These are phyloP conservation scores for Eumerus sabulonum DNA, from an alignment of 2,888 invertebrate species.

Conservation along the genomic window DNA sequence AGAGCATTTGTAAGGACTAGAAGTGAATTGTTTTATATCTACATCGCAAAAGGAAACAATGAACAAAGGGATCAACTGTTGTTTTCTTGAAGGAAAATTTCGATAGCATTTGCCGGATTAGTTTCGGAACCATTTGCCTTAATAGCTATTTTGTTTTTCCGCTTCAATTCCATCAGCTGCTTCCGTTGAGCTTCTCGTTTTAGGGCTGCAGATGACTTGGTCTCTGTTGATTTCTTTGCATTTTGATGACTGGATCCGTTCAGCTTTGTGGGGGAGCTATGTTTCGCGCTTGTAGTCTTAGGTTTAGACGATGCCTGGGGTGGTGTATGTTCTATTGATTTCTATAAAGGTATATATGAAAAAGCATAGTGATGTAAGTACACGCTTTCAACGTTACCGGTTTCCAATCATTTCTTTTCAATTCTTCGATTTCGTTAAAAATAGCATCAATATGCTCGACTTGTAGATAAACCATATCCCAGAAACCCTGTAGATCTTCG, in stretches of 20 bases:
- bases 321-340: slow-evolving; percentile 59
- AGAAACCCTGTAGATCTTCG: slow-evolving; percentile 96
- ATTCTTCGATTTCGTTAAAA: slow-evolving; percentile 84
- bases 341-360: slow-evolving; percentile 68
- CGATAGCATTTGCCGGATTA: slow-evolving; percentile 59
- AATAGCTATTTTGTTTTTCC: slow-evolving; percentile 76
- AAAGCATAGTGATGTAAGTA: no score
- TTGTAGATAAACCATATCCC: slow-evolving; percentile 98
- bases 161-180: slow-evolving; percentile 85
- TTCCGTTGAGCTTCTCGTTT: slow-evolving; percentile 87
- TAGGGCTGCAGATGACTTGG: slow-evolving; percentile 79
- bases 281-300: slow-evolving; percentile 69
- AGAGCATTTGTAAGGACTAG: slow-evolving; percentile 56
- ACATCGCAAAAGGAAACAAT: slow-evolving; percentile 27
- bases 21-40: slow-evolving; percentile 59
- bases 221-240: slow-evolving; percentile 70
- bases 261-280: not conserved
- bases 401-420: slow-evolving; percentile 86
- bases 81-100: slow-evolving; percentile 71
- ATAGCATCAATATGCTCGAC: slow-evolving; percentile 90
- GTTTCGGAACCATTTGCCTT: slow-evolving; percentile 59
- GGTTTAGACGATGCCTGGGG: slow-evolving; percentile 53
- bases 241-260: slow-evolving; percentile 49
- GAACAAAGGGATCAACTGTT: slow-evolving; percentile 71
- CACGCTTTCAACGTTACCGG: no score